Evolutionary conservation across 2,113 vertebrate species (phyloP).

Genomic region (Dicentrarchus labrax): DNA sequence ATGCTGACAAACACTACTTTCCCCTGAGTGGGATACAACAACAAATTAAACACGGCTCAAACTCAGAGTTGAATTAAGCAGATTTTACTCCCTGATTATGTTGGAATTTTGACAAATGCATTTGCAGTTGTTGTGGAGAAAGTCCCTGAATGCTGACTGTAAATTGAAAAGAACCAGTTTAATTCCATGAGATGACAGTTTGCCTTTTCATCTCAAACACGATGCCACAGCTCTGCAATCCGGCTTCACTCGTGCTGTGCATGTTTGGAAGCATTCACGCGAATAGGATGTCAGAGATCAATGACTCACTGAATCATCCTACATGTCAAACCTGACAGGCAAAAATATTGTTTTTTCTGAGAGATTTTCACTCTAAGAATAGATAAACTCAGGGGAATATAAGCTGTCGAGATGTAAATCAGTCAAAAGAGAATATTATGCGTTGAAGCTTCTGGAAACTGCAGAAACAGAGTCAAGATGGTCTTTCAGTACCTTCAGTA

Average conservation of each 20-base stretch:
- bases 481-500: neutral
- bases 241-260: conserved; percentile 7
- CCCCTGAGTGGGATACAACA: conserved; percentile 29
- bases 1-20: conserved; percentile 32
- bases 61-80: conserved; percentile 44
- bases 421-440: neutral
- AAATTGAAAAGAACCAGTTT: conserved; percentile 7
- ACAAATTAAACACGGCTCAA: conserved; percentile 47
- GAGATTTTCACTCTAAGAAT: conserved; percentile 4
- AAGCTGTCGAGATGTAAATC: neutral
- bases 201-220: conserved; percentile 23
- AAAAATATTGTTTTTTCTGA: conserved; percentile 1
- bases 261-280: conserved; percentile 1
- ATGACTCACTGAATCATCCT: conserved; percentile 25
- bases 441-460: neutral
- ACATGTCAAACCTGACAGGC: conserved; percentile 32
- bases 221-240: neutral
- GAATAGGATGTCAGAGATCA: conserved; percentile 37
- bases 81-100: conserved; percentile 40
- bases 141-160: neutral
- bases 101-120: conserved; percentile 18
- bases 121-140: neutral
- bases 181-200: neutral
- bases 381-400: neutral
- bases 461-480: neutral